These are phyloP conservation scores for Gasterosteus aculeatus DNA, from an alignment of 2,113 vertebrate species.

Conservation along the genomic window DNA sequence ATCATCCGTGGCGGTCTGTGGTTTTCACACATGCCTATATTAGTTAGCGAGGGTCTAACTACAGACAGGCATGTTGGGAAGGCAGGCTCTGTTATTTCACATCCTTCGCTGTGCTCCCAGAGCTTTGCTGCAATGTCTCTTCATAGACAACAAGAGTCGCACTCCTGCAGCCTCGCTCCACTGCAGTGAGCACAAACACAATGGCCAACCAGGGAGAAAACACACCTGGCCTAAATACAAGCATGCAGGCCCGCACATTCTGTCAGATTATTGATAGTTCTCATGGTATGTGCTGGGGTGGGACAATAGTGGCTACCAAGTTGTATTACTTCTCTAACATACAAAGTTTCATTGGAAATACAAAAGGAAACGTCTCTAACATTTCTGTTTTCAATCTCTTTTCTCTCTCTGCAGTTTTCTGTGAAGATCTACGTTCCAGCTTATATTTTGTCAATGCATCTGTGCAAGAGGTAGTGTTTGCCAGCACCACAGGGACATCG, in stretches of 20 bases:
- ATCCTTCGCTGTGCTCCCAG: slow-evolving; percentile 27
- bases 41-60: slow-evolving; percentile 1
- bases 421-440: slow-evolving; percentile 99
- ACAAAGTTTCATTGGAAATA: neutral
- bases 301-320: neutral
- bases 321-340: neutral
- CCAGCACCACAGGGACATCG: slow-evolving; percentile 97
- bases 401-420: slow-evolving; percentile 88
- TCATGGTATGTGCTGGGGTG: neutral
- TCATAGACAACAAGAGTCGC: slow-evolving; percentile 32
- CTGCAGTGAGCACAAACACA: slow-evolving; percentile 56
- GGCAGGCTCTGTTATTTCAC: slow-evolving; percentile 28
- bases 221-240: slow-evolving; percentile 16
- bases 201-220: slow-evolving; percentile 34
- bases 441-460: slow-evolving; percentile 99
- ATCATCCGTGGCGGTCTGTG: neutral
- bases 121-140: slow-evolving; percentile 50
- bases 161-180: slow-evolving; percentile 29
- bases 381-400: slow-evolving; percentile 51
- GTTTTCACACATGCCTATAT: neutral
- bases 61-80: slow-evolving; percentile 8
- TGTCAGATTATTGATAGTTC: neutral
- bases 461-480: slow-evolving; percentile 99
- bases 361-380: neutral
- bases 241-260: neutral